Conservation (phyloP, 92 coral and sea anemone genomes). For the Blastomussa wellsi region DNA sequence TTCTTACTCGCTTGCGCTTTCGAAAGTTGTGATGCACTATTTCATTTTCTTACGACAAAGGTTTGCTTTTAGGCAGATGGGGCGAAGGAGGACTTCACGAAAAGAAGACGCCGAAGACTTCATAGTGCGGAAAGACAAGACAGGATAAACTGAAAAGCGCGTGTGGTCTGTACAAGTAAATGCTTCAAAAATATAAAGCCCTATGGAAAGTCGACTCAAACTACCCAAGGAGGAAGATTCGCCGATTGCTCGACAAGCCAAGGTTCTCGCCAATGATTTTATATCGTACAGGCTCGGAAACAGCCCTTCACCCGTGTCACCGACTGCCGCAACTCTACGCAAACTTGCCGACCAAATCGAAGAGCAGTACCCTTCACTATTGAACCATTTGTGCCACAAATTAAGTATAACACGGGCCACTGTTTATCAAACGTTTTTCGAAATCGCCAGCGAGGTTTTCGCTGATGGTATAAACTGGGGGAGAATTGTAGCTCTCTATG, state of each 20-base stretch:
- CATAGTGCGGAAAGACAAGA: neutral
- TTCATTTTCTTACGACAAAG: constrained; percentile 25
- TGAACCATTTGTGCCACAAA: constrained; percentile 91
- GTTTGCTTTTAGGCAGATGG: constrained; percentile 35
- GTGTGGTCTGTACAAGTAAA: constrained; percentile 59
- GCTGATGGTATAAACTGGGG: constrained; percentile 99
- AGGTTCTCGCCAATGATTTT: constrained; percentile 85
- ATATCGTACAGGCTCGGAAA: constrained; percentile 91
- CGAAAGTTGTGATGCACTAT: neutral
- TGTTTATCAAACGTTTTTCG: constrained; percentile 88
- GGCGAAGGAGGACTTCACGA: constrained; percentile 30
- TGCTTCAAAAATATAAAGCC: constrained; percentile 48
- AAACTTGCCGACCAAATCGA: constrained; percentile 97
- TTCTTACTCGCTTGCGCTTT: constrained; percentile 9
- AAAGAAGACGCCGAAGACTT: constrained; percentile 27
- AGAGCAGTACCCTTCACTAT: constrained; percentile 80
- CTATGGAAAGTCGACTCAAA: constrained; percentile 76
- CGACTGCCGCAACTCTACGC: constrained; percentile 88
- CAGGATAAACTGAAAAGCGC: constrained; percentile 24
- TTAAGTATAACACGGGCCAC: constrained; percentile 83
- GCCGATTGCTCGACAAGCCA: constrained; percentile 66
- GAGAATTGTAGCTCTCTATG: constrained; percentile 90
- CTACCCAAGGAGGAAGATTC: constrained; percentile 50
- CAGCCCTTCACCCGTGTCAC: constrained; percentile 65
- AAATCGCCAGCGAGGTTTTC: constrained; percentile 96